Base-by-base conservation (phyloP, 92 coral and sea anemone species). In the Porites cylindrica region DNA sequence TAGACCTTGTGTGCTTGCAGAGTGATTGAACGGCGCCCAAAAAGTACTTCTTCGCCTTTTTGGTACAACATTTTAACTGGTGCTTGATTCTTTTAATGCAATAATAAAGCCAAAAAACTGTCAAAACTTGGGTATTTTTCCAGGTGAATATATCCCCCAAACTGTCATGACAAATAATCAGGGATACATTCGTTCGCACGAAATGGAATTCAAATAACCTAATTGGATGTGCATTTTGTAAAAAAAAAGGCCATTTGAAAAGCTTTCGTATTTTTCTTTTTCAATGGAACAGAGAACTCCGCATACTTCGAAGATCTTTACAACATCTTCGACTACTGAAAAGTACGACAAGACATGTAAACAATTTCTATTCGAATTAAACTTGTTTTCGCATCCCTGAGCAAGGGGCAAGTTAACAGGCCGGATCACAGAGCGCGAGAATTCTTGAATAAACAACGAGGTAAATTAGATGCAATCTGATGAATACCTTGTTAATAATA, bases 401-500 rank as follows among this genome's bases (percentile, higher is more conserved):
- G 21, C 52, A 21, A 50, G 47, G 47, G 66, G 6, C 47, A 4
- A 38, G 47, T 38, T 38, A 38, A 38, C 47, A 3, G 6, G 47
- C 47, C 51, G 52, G 16, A 13, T 13, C 3, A 70, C 21, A 43
- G 6, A 70, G 21, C 52, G 51, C 50, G 47, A 38, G 66, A 50
- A 64, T 64, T 65, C 8, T 77, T 77, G 56, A 29, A 20, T 64
- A 38, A 32, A 66, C 75, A 51, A 23, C 66, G 19, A 13, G 19
- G 59, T 6, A 51, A 23, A 66, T 67, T 23, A 66, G 0, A 13
- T 80, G 84, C 84, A 66, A 66, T 23, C 13, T 21, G 75, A 10
- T 14, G 84, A 80, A 63, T 23, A 50, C 16, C 70, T 70, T 13
- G 59, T 82, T 23, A 82, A 82, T 82, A 82, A 82, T 82, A 14